Base-by-base conservation (phyloP, 2,888 invertebrate genomes). In the Lordiphosa fenestrarum region DNA sequence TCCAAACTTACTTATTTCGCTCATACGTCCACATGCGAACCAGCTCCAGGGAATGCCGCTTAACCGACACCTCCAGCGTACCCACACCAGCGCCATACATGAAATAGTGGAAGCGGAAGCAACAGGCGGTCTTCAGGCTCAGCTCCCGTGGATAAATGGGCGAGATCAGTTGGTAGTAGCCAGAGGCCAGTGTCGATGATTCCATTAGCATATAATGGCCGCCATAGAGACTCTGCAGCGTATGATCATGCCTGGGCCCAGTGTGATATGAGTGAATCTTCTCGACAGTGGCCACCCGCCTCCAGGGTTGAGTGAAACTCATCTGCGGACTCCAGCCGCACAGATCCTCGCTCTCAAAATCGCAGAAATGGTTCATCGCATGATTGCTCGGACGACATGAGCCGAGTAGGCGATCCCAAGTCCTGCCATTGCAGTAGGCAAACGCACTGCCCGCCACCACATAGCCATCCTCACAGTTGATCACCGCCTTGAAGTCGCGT, bases 151-250 rank as follows among this genome's bases (percentile, higher is more conserved):
- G 88, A 84, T 92, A 95, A 0, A 95, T 89, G 0, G 96, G 96
- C 0, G 95, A 95, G 6, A 94, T 88, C 0, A 96, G 90, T 0
- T 96, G 94, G 25, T 66, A 53, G 0, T 9, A 35, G 1, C 65
- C 68, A 4, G 0, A 2, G 0, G 38, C 3, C 2, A 5, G 15
- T 0, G 0, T 4, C 2, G 19, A 35, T 0, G 67, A 93, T 84
- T 97, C 96, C 64, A 96, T 93, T 74, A 95, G 94, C 92, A 97
- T 93, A 87, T 95, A 97, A 81, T 94, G 92, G 0, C 96, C 96
- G 92, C 90, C 64, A 90, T 90, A 71, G 10, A 61, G 53, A 0
- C 80, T 75, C 1, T 94, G 93, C 7, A 91, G 90, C 0, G 96
- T 96, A 75, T 96, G 96, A 85, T 96, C 96, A 73, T 91, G 91